A percentile compares a stretch with the other conserved stretches of the same genome.
Evolutionary conservation across 2,888 invertebrate species (phyloP).

Genomic region (Yponomeuta evonymella): DNA sequence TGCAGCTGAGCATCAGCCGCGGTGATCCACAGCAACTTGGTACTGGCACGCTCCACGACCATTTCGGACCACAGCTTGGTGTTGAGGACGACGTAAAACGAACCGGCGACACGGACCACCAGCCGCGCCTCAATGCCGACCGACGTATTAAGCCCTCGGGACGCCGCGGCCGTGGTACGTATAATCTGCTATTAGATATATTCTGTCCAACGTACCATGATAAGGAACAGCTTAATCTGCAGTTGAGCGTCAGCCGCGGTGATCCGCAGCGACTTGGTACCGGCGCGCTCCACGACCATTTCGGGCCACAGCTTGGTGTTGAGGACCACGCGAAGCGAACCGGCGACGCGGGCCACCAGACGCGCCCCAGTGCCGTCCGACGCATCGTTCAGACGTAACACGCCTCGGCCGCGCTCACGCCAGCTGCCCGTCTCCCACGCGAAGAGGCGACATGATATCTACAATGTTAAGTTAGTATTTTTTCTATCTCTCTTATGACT

Average conservation of each 20-base stretch:
- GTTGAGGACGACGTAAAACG: constrained; percentile 91
- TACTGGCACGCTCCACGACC: constrained; percentile 91
- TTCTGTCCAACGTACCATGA: constrained; percentile 77
- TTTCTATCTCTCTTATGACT: too few relatives aligned
- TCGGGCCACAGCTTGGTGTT: constrained; percentile 96
- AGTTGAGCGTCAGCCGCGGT: constrained; percentile 90
- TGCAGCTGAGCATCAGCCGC: constrained; percentile 89
- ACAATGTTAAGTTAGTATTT: constrained; percentile 29
- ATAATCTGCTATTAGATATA: not conserved
- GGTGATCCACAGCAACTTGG: constrained; percentile 91
- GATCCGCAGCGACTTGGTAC: constrained; percentile 89
- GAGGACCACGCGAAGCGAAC: constrained; percentile 91
- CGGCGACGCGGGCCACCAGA: constrained; percentile 91
- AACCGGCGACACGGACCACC: constrained; percentile 92
- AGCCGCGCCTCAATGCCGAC: constrained; percentile 80
- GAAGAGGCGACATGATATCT: constrained; percentile 91
- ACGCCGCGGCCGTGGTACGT: too few relatives aligned
- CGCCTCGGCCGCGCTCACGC: constrained; percentile 94
- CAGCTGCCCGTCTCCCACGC: constrained; percentile 91
- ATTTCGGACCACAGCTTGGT: constrained; percentile 96
- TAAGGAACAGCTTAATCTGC: constrained; percentile 90
- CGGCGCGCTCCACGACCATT: constrained; percentile 93
- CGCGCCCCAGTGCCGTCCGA: constrained; percentile 78
- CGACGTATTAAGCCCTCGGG: constrained; percentile 55
- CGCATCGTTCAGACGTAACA: constrained; percentile 89